Base-by-base conservation (phyloP, 2,113 vertebrate genomes). In the Stigmatopora nigra region DNA sequence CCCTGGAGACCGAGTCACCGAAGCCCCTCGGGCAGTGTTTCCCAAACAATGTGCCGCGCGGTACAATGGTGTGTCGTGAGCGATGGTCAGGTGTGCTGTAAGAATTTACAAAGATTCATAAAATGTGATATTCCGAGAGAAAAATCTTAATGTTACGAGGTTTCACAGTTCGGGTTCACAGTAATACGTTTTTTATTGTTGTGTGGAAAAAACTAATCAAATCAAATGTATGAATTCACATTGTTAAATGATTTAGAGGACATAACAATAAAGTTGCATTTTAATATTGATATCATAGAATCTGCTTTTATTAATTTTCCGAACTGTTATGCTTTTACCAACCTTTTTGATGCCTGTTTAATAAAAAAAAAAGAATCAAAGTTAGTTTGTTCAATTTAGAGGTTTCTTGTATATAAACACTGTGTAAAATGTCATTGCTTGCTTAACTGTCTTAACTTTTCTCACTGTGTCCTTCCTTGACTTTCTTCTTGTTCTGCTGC, bases 401-500 rank as follows among this genome's bases (percentile, higher is more conserved):
- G 57, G 35, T 44, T 59, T 17, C 11, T 0, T n/a, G n/a, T 14
- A 4, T 13, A 3, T 45, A 1, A 60, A 19, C 15, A 36, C 31
- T 38, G 35, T 58, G 31, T 58, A 36, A 44, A 61, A 45, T 45
- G 11, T 61, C 16, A 41, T 60, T 61, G n/a, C 22, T 45, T 13
- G n/a, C 59, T 5, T 61, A 20, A 45, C 38, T 7, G 19, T 61
- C 59, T 45, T 19, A 58, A 58, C 31, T n/a, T 61, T n/a, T 61
- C 22, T 61, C n/a, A 38, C 41, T 38, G 12, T 61, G 11, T 47
- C 45, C 20, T 63, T 63, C 45, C 20, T 63, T 63, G 22, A 48
- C 45, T 82, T 66, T 70, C 75, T 72, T 68, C 60, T 71, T 62
- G 67, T 71, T 68, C 58, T 64, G 75, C 85, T 84, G 78, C 86